phyloP scores from a whole-genome alignment of 2,797 vertebrate species.

The Chrosomus eos region DNA sequence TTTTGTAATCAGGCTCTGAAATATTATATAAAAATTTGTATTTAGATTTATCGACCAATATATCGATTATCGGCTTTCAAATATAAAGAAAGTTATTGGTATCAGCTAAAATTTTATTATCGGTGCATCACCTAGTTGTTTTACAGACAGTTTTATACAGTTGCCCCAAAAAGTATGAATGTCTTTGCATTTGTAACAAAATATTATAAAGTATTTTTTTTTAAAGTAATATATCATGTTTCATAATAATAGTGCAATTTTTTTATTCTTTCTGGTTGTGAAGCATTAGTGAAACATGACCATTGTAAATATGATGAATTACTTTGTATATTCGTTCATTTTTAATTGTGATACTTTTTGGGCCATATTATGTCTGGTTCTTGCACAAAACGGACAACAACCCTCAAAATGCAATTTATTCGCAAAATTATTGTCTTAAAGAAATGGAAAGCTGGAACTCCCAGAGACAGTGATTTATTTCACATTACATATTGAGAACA shows the following conservation, averaged over 20 bases:
- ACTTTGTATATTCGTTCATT: neutral
- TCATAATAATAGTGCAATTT: neutral
- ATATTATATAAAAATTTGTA: too few relatives aligned
- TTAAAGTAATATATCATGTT: neutral
- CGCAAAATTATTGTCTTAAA: neutral
- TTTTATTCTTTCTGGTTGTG: neutral
- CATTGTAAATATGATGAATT: neutral
- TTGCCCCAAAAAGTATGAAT: neutral
- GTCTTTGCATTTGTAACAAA: neutral
- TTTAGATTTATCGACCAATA: too few relatives aligned
- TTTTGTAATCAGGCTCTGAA: too few relatives aligned
- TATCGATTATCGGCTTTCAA: too few relatives aligned
- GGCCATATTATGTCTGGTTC: neutral
- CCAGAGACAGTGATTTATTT: constrained; percentile 25
- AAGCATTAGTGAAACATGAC: neutral
- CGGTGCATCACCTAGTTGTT: neutral
- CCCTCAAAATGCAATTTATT: neutral
- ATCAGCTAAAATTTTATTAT: too few relatives aligned
- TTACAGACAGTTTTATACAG: neutral
- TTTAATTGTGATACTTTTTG: neutral
- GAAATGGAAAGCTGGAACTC: neutral
- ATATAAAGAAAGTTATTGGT: too few relatives aligned
- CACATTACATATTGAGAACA: neutral
- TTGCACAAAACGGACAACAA: neutral
- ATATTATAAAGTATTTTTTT: too few relatives aligned